Percentiles rank a stretch among this genome's conserved stretches.
Evolutionary conservation across 2,797 vertebrate genomes (phyloP).

Genomic region (Jordanella pulchra): DNA sequence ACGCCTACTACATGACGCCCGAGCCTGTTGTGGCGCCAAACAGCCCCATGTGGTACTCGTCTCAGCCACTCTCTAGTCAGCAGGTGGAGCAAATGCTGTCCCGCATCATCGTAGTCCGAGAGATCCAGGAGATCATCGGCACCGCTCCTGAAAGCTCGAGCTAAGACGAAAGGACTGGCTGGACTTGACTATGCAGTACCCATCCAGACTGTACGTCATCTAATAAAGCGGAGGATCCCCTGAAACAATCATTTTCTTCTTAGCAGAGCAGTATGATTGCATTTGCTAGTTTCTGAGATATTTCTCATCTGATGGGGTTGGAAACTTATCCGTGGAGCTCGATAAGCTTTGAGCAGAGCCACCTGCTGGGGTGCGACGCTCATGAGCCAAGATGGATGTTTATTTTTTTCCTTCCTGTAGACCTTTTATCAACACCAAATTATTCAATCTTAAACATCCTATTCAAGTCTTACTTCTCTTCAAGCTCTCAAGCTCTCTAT

Average conservation of each 20-base stretch:
- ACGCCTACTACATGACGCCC: conserved; percentile 99
- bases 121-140: conserved; percentile 96
- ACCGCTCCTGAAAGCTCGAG: conserved; percentile 83
- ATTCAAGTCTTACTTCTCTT: conserved; percentile 44
- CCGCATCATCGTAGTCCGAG: conserved; percentile 95
- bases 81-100: conserved; percentile 97
- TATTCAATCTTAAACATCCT: conserved; percentile 51
- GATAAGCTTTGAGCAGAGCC: conserved; percentile 34
- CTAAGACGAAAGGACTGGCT: conserved; percentile 78
- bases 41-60: conserved; percentile 99
- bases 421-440: conserved; percentile 40
- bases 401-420: conserved; percentile 20
- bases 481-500: conserved; percentile 35
- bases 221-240: conserved; percentile 41
- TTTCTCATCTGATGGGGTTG: conserved; percentile 29
- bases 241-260: conserved; percentile 41
- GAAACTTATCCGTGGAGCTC: conserved; percentile 35
- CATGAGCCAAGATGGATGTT: conserved; percentile 22
- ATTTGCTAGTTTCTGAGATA: conserved; percentile 15
- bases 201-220: conserved; percentile 47
- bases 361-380: conserved; percentile 3
- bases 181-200: conserved; percentile 79
- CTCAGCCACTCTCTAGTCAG: conserved; percentile 94
- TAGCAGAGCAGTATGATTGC: conserved; percentile 26
- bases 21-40: conserved; percentile 98